Percentiles rank a stretch among this genome's conserved stretches.
Conservation (phyloP, 2,888 invertebrate genomes). For the Pachymerium ferrugineum region DNA sequence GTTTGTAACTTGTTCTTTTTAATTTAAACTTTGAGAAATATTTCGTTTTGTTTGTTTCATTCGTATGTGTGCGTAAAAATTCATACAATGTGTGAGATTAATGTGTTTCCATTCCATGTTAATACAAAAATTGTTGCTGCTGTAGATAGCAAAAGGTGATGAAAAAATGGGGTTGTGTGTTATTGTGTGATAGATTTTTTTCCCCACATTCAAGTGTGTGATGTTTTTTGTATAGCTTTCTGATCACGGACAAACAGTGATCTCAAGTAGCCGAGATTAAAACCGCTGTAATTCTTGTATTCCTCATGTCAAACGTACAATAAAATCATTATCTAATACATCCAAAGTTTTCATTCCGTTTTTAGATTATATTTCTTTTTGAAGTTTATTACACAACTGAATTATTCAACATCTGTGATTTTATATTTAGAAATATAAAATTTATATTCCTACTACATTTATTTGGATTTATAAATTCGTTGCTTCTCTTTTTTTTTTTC, state of each 20-base stretch:
- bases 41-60: conserved; percentile 16
- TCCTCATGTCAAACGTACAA: conserved; percentile 7
- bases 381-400: background rate
- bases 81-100: conserved; percentile 24
- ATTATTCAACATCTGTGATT: too few relatives aligned
- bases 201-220: conserved; percentile 3
- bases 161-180: conserved; percentile 18
- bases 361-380: background rate
- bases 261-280: conserved; percentile 8
- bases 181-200: conserved; percentile 15
- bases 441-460: too few relatives aligned
- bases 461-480: too few relatives aligned
- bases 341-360: background rate
- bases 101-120: conserved; percentile 25
- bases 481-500: too few relatives aligned
- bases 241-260: conserved; percentile 15
- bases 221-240: conserved; percentile 7
- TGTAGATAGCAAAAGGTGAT: conserved; percentile 19
- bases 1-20: background rate
- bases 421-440: too few relatives aligned
- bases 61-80: conserved; percentile 27
- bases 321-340: conserved; percentile 16
- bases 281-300: conserved; percentile 14
- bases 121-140: conserved; percentile 27
- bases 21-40: conserved; percentile 1